Conservation (phyloP, 2,888 invertebrate species). For the Euzetes globulus region DNA sequence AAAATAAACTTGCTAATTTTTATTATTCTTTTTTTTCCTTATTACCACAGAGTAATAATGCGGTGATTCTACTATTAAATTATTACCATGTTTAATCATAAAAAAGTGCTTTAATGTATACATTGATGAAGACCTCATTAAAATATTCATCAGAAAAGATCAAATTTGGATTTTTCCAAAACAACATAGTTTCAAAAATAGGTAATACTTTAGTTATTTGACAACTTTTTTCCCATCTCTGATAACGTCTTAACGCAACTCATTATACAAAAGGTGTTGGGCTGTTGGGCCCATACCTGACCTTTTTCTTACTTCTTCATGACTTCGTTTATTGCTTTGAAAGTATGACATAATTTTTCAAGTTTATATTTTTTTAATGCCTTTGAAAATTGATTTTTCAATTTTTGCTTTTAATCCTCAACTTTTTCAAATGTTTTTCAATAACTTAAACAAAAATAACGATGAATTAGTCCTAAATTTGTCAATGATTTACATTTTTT, state of each 20-base stretch:
- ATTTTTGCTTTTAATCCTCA: too few species aligned
- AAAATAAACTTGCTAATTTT: background rate
- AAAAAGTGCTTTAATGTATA: conserved; percentile 10
- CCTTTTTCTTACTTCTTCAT: background rate
- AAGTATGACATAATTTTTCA: too few species aligned
- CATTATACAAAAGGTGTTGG: too few species aligned
- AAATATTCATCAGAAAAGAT: background rate
- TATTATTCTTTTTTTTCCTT: too few species aligned
- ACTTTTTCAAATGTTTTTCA: too few species aligned
- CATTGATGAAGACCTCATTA: conserved; percentile 8
- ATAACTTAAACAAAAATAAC: too few species aligned
- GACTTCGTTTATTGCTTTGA: too few species aligned
- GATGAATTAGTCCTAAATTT: too few species aligned
- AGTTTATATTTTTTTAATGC: too few species aligned
- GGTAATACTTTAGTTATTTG: background rate
- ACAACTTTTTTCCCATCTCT: background rate
- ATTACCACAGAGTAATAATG: background rate
- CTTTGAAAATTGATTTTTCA: too few species aligned
- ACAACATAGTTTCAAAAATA: conserved; percentile 12
- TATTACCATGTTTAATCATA: background rate
- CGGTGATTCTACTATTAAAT: background rate
- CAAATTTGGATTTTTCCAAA: conserved; percentile 9
- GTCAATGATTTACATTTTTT: background rate
- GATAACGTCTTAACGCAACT: too few species aligned
- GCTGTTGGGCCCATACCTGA: background rate